These are phyloP conservation scores for Ametastegia equiseti DNA, from an alignment of 2,888 invertebrate genomes.

Conservation along the genomic window DNA sequence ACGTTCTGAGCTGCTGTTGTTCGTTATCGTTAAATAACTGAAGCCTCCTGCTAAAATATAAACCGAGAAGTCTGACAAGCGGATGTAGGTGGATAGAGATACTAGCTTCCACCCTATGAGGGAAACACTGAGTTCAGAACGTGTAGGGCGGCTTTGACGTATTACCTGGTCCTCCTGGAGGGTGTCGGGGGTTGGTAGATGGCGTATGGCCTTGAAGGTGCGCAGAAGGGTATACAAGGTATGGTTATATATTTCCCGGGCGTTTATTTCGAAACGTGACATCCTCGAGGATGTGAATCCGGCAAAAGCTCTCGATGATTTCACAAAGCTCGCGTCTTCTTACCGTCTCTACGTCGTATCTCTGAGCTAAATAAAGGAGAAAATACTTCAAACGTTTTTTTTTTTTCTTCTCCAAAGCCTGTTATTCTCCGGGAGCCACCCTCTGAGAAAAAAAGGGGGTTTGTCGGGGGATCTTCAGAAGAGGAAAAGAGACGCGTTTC, in stretches of 20 bases:
- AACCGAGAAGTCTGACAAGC: no score
- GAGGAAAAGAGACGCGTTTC: background rate
- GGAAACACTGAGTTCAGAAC: no score
- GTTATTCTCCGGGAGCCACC: background rate
- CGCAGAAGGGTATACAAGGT: background rate
- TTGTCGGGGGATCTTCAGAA: no score
- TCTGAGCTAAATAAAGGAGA: background rate
- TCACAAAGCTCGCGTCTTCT: background rate
- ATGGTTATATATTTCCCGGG: background rate
- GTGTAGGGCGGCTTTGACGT: no score
- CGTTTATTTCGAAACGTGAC: conserved; percentile 30
- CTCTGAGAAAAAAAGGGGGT: background rate
- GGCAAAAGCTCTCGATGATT: conserved; percentile 12
- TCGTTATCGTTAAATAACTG: no score
- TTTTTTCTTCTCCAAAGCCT: background rate
- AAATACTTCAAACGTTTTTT: background rate
- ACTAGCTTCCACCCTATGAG: no score
- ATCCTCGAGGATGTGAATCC: background rate
- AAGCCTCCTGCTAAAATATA: no score
- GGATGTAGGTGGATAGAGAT: no score
- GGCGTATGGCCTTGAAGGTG: no score
- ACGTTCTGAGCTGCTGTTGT: no score
- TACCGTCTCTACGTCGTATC: background rate
- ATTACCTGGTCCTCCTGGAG: no score
- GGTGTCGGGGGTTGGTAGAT: no score